phyloP scores from a whole-genome alignment of 2,797 vertebrate genomes.

The Sebastes kiyomatsui region DNA sequence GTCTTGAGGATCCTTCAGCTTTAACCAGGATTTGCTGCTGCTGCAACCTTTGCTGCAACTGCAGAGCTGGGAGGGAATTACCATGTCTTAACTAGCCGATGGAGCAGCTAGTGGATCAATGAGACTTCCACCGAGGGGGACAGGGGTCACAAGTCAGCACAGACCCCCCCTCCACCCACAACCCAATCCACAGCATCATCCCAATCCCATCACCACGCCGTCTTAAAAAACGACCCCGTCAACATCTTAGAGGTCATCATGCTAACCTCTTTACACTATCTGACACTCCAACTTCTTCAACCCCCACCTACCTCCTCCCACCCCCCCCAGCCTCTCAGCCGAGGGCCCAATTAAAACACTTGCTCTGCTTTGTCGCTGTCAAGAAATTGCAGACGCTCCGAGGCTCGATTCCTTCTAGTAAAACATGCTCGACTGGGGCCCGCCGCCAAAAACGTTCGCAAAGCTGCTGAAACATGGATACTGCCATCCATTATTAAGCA shows the following conservation, averaged over 20 bases:
- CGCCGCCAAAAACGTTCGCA: background rate
- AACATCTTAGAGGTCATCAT: slow-evolving; percentile 30
- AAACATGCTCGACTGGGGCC: background rate
- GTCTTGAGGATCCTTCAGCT: background rate
- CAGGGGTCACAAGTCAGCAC: slow-evolving; percentile 17
- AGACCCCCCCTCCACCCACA: background rate
- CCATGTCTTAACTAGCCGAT: slow-evolving; percentile 23
- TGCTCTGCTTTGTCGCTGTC: background rate
- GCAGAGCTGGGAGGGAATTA: slow-evolving; percentile 10
- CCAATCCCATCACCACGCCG: slow-evolving; percentile 22
- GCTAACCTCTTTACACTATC: slow-evolving; percentile 35
- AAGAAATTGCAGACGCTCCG: background rate
- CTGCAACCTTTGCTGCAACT: background rate
- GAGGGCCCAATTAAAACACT: background rate
- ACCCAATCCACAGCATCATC: background rate
- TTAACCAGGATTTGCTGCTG: background rate
- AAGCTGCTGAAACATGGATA: background rate
- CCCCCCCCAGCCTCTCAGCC: background rate
- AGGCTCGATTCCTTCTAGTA: background rate
- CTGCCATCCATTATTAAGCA: background rate
- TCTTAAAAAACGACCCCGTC: slow-evolving; percentile 12
- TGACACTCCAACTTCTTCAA: background rate
- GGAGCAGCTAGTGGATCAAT: slow-evolving; percentile 36
- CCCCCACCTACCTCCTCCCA: background rate
- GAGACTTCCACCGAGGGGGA: slow-evolving; percentile 6